Evolutionary conservation across 2,797 vertebrate species (phyloP).

Genomic region (Lutjanus argentimaculatus): DNA sequence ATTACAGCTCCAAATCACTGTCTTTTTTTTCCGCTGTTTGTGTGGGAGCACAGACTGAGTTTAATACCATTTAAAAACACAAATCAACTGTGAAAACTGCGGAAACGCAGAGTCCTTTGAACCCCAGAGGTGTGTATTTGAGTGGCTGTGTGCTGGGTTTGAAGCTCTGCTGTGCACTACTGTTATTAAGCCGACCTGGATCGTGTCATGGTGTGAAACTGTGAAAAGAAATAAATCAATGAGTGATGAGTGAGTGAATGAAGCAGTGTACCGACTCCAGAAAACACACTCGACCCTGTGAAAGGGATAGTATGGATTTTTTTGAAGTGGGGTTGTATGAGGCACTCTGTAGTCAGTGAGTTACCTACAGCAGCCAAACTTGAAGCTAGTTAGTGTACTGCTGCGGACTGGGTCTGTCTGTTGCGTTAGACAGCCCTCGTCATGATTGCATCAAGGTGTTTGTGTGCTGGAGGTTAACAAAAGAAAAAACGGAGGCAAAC

Average conservation of each 20-base stretch:
- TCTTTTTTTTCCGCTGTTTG: slow-evolving; percentile 18
- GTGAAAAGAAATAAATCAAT: slow-evolving; percentile 69
- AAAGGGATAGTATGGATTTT: no score
- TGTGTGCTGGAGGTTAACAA: no score
- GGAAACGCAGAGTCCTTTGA: slow-evolving; percentile 29
- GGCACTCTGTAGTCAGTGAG: no score
- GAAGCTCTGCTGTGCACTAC: slow-evolving; percentile 58
- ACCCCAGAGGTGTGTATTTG: slow-evolving; percentile 49
- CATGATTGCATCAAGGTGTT: no score
- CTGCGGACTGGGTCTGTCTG: no score
- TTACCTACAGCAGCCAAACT: no score
- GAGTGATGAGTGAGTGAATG: slow-evolving; percentile 31
- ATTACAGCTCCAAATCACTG: slow-evolving; percentile 4
- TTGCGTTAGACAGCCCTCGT: no score
- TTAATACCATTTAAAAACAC: slow-evolving; percentile 41
- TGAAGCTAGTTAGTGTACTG: no score
- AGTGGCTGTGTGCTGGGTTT: slow-evolving; percentile 58
- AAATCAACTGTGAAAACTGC: slow-evolving; percentile 50
- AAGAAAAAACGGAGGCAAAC: no score
- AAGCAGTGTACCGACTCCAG: slow-evolving; percentile 1
- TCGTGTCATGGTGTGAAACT: slow-evolving; percentile 56
- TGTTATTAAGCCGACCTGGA: slow-evolving; percentile 52
- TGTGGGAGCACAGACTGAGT: slow-evolving; percentile 7
- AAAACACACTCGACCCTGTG: background rate
- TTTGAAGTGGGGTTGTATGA: no score